phyloP scores from a whole-genome alignment of 2,797 vertebrate genomes.

The Dendrocincla fuliginosa region DNA sequence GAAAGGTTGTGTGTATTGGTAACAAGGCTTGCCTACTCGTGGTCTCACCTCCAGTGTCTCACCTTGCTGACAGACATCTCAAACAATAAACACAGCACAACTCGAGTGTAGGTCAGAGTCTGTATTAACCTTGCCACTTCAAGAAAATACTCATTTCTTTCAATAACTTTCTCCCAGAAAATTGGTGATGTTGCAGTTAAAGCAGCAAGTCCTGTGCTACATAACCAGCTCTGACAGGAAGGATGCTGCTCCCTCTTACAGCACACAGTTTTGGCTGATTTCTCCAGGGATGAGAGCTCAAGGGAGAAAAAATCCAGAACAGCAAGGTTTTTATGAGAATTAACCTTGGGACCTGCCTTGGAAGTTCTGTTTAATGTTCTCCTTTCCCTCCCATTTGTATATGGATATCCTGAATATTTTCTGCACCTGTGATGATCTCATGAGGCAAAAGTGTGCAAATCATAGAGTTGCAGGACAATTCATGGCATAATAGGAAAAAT shows the following conservation, averaged over 20 bases:
- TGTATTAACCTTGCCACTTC: not conserved
- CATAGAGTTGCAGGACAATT: accelerated
- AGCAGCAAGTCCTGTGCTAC: not conserved
- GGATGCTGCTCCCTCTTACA: not conserved
- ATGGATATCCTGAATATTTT: not conserved
- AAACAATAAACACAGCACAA: not conserved
- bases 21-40: not conserved
- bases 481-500: not conserved
- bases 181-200: not conserved
- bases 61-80: not conserved
- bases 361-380: not conserved
- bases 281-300: not conserved
- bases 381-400: not conserved
- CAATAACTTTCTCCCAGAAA: not conserved
- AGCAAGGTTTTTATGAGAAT: not conserved
- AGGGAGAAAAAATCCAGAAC: not conserved
- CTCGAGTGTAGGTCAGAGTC: not conserved
- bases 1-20: not conserved
- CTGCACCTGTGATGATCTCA: not conserved
- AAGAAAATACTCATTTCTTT: not conserved
- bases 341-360: not conserved
- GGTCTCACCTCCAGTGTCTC: not conserved
- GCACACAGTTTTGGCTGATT: not conserved
- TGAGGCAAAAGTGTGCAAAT: not conserved
- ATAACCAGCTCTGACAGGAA: not conserved